phyloP scores from a whole-genome alignment of 1,140 invertebrate species.

The Drosophila busckii region DNA sequence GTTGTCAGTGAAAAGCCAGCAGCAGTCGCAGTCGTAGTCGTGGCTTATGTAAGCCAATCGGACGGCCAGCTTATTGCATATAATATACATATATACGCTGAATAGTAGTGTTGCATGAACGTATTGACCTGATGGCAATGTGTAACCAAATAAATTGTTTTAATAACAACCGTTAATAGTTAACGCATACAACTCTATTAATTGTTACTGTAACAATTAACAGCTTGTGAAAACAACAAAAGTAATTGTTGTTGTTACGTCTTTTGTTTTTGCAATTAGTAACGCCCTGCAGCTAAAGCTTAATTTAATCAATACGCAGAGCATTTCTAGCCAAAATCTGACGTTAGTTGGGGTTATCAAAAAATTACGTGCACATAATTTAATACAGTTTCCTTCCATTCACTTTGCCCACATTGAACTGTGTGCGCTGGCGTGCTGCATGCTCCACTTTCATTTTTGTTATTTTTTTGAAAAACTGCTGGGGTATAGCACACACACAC shows the following conservation, averaged over 20 bases:
- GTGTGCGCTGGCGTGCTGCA: slow-evolving; percentile 1
- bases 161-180: slow-evolving; percentile 66
- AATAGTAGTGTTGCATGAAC: slow-evolving; percentile 49
- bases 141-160: slow-evolving; percentile 51
- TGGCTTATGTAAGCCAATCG: slow-evolving; percentile 70
- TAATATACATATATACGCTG: slow-evolving; percentile 60
- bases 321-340: too few species aligned
- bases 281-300: too few species aligned
- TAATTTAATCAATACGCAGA: too few species aligned
- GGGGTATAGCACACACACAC: background rate
- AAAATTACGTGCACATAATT: slow-evolving; percentile 24
- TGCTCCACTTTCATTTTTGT: slow-evolving; percentile 31
- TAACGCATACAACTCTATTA: slow-evolving; percentile 47
- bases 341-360: too few species aligned
- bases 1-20: slow-evolving; percentile 41
- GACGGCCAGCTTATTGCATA: slow-evolving; percentile 60
- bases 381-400: background rate
- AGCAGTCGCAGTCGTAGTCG: too few species aligned
- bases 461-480: background rate
- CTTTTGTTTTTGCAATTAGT: too few species aligned
- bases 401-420: background rate
- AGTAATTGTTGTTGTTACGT: too few species aligned
- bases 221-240: slow-evolving; percentile 10
- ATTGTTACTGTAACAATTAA: slow-evolving; percentile 39
- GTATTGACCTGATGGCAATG: slow-evolving; percentile 34